Conservation (phyloP, 1,140 invertebrate genomes). For the Colletes gigas region DNA sequence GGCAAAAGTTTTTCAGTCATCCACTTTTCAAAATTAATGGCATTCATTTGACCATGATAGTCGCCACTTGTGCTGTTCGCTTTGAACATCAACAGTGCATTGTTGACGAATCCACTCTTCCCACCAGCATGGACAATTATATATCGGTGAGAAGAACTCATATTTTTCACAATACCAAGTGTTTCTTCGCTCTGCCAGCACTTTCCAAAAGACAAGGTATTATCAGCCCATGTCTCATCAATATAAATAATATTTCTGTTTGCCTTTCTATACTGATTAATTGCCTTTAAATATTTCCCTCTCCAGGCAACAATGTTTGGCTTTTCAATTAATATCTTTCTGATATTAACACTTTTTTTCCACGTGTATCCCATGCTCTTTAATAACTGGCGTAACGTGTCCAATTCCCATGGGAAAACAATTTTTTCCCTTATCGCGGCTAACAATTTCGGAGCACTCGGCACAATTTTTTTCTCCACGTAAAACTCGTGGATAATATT, state of each 20-base stretch:
- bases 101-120: not conserved
- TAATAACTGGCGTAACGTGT: not conserved
- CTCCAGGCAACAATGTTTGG: not conserved
- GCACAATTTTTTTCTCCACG: not conserved
- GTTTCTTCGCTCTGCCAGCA: not conserved
- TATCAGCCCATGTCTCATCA: not conserved
- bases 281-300: not conserved
- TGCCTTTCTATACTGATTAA: not conserved
- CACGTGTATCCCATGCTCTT: not conserved
- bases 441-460: not conserved
- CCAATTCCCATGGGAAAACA: not conserved
- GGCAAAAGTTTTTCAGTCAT: no score
- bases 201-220: not conserved
- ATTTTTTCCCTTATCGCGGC: not conserved
- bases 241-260: not conserved
- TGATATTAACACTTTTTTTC: not conserved
- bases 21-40: not conserved
- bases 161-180: not conserved
- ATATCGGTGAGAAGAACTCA: not conserved
- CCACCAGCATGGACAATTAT: not conserved
- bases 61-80: not conserved
- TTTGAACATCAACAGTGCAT: not conserved
- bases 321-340: not conserved
- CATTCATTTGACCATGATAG: not conserved
- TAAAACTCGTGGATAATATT: not conserved